phyloP scores from a whole-genome alignment of 2,797 vertebrate species.

The Sciurus vulgaris region DNA sequence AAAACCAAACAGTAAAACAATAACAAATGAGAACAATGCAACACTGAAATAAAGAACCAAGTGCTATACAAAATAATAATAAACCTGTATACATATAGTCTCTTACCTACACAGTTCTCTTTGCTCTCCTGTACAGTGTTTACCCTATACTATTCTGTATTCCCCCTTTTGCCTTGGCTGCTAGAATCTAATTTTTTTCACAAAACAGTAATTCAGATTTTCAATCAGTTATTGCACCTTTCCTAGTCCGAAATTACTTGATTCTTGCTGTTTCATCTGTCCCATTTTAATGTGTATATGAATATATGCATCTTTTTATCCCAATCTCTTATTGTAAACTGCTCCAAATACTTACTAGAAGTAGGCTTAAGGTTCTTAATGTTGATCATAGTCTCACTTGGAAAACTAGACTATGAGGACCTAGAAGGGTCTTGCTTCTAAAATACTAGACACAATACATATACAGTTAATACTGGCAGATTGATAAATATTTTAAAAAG shows the following conservation, averaged over 20 bases:
- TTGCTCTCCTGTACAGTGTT: not conserved
- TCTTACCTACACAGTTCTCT: not conserved
- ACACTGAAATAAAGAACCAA: not conserved
- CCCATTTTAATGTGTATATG: not conserved
- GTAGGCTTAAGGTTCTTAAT: not conserved
- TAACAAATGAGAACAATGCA: not conserved
- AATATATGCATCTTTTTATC: not conserved
- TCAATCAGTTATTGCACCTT: not conserved
- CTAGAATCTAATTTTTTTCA: constrained; percentile 23
- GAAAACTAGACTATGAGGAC: not conserved
- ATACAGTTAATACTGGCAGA: not conserved
- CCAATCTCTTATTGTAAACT: not conserved
- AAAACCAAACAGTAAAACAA: not conserved
- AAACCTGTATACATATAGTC: not conserved
- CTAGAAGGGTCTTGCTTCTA: not conserved
- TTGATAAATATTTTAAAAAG: not conserved
- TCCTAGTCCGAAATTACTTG: not conserved
- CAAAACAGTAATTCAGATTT: not conserved
- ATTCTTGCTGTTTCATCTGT: not conserved
- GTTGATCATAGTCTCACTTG: not conserved
- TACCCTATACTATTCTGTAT: not conserved
- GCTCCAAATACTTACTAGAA: constrained; percentile 9
- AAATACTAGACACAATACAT: not conserved
- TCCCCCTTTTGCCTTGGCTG: not conserved
- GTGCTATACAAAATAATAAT: not conserved